These are phyloP conservation scores for Empidonax traillii DNA, from an alignment of 2,113 vertebrate genomes.

Conservation along the genomic window DNA sequence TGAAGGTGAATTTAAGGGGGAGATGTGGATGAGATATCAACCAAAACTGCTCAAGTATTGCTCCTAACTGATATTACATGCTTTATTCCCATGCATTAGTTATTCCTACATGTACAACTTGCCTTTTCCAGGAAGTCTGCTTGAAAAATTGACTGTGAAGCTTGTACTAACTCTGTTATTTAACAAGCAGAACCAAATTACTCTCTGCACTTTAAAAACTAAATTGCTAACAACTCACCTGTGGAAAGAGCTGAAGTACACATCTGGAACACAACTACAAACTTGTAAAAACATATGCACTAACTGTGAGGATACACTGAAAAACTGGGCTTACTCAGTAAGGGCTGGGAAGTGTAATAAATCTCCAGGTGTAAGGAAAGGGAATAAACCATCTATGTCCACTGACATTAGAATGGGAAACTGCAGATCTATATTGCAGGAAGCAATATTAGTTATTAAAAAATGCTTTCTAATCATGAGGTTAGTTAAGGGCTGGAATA, in stretches of 20 bases:
- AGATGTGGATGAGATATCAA: not conserved
- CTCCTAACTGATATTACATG: not conserved
- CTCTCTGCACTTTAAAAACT: not conserved
- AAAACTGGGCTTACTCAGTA: not conserved
- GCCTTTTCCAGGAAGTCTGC: not conserved
- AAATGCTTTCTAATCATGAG: not conserved
- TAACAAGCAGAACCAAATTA: not conserved
- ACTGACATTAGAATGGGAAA: not conserved
- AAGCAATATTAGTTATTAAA: not conserved
- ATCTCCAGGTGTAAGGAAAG: not conserved
- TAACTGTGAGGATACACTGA: not conserved
- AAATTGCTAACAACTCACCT: not conserved
- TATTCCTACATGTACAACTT: not conserved
- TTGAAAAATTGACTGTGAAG: not conserved
- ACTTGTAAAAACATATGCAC: not conserved
- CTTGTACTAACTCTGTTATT: not conserved
- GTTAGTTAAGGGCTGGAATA: not conserved
- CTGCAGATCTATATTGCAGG: not conserved
- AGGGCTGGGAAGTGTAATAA: not conserved
- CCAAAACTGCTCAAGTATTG: not conserved
- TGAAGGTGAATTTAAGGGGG: not conserved
- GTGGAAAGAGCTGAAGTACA: not conserved
- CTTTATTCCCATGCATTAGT: not conserved
- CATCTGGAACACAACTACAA: not conserved
- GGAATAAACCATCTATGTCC: not conserved